Conservation (phyloP, 2,888 invertebrate species). For the Euplexia lucipara region DNA sequence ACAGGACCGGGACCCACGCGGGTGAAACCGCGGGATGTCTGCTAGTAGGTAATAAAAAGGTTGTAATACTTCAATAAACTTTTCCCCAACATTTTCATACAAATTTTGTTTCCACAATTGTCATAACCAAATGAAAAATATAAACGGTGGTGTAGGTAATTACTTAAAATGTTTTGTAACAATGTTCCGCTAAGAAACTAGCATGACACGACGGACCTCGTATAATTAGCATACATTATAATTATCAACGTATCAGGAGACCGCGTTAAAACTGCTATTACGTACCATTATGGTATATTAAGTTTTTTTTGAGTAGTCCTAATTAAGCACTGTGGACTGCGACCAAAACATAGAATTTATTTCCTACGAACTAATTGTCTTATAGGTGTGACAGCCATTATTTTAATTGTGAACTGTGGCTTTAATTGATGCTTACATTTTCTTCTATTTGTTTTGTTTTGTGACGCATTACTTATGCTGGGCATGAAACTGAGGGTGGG, state of each 20-base stretch:
- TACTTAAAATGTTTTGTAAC: slow-evolving; percentile 38
- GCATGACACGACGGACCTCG: slow-evolving; percentile 48
- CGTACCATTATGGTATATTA: slow-evolving; percentile 74
- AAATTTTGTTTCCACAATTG: slow-evolving; percentile 15
- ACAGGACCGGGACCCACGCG: no score
- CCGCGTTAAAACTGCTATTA: slow-evolving; percentile 72
- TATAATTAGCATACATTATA: slow-evolving; percentile 74
- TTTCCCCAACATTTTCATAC: not conserved
- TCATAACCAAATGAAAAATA: slow-evolving; percentile 13
- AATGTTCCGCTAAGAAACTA: slow-evolving; percentile 42
- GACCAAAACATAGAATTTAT: slow-evolving; percentile 84
- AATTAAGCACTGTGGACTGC: slow-evolving; percentile 70
- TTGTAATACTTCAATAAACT: not conserved
- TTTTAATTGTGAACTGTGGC: slow-evolving; percentile 87
- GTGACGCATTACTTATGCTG: slow-evolving; percentile 34
- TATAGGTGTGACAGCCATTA: slow-evolving; percentile 90
- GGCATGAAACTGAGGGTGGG: not conserved
- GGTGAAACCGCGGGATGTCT: no score
- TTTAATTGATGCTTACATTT: slow-evolving; percentile 85
- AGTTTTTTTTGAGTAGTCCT: slow-evolving; percentile 79
- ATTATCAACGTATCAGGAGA: slow-evolving; percentile 73
- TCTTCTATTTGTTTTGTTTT: slow-evolving; percentile 79
- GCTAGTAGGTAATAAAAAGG: no score
- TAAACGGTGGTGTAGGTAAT: slow-evolving; percentile 30
- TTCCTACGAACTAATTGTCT: slow-evolving; percentile 87